Percentiles rank a stretch among this genome's conserved stretches.
Conservation (phyloP, 2,888 invertebrate genomes). For the Helleia helle region DNA sequence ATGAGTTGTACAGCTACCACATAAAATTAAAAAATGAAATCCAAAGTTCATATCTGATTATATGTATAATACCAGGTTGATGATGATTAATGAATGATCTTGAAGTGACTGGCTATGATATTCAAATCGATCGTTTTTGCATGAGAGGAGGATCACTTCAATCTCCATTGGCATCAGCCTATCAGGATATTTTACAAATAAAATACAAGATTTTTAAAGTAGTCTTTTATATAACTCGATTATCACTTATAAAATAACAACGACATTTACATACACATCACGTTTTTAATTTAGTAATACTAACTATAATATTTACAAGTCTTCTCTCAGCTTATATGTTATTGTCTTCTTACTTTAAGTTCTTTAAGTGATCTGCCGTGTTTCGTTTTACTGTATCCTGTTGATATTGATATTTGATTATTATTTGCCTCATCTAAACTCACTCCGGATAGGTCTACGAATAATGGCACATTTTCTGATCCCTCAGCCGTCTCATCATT, state of each 20-base stretch:
- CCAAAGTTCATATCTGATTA: no score
- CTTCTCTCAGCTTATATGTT: slow-evolving; percentile 35
- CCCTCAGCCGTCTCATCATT: slow-evolving; percentile 45
- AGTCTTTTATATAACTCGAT: slow-evolving; percentile 62
- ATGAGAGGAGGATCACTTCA: no score
- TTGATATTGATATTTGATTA: slow-evolving; percentile 61
- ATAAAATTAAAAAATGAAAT: no score
- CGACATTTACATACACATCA: slow-evolving; percentile 52
- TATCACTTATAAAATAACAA: slow-evolving; percentile 62
- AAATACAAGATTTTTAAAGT: slow-evolving; percentile 21
- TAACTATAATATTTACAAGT: slow-evolving; percentile 68
- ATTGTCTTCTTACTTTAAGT: slow-evolving; percentile 60
- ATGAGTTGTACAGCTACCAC: no score
- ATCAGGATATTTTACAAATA: no score
- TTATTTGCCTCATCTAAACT: slow-evolving; percentile 48
- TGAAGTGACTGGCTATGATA: no score
- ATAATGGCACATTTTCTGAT: slow-evolving; percentile 70
- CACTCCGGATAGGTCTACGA: slow-evolving; percentile 61
- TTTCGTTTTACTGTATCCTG: slow-evolving; percentile 71
- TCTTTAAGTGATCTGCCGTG: slow-evolving; percentile 58
- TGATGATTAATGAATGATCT: no score
- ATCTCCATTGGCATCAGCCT: no score
- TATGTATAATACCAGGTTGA: no score
- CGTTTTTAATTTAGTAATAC: slow-evolving; percentile 66
- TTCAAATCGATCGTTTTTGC: no score